Percentiles rank a stretch among this genome's conserved stretches.
These are phyloP conservation scores for Macrocentrus cingulum DNA, from an alignment of 1,140 invertebrate genomes.

Conservation along the genomic window DNA sequence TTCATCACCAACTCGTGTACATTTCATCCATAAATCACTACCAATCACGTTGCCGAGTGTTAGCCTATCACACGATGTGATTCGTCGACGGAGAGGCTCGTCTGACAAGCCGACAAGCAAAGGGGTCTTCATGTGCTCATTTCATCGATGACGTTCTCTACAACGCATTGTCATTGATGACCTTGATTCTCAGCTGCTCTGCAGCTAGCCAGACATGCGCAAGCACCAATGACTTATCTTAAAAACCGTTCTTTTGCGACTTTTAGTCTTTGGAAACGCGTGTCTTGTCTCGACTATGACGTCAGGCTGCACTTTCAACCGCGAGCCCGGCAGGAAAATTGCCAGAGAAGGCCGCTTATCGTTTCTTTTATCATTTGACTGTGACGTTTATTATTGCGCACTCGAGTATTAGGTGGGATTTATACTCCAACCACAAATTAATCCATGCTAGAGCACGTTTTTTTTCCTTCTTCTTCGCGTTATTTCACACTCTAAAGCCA, in stretches of 20 bases:
- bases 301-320: neutral
- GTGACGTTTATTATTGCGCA: no score
- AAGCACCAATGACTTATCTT: neutral
- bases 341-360: no score
- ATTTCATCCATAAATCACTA: no score
- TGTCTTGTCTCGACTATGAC: neutral
- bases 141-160: slow-evolving; percentile 36
- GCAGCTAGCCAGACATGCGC: neutral
- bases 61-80: slow-evolving; percentile 26
- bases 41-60: neutral
- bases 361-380: no score
- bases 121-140: slow-evolving; percentile 29
- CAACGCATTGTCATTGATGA: slow-evolving; percentile 38
- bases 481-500: no score
- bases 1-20: no score
- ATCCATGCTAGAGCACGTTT: no score
- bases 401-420: no score
- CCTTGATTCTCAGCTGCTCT: slow-evolving; percentile 51
- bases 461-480: no score
- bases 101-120: slow-evolving; percentile 1
- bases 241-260: slow-evolving; percentile 1
- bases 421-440: no score
- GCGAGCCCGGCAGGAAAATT: neutral
- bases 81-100: slow-evolving; percentile 46
- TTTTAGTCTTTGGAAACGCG: neutral